Conservation (phyloP, 2,113 vertebrate species). For the Leucopternis melanops region DNA sequence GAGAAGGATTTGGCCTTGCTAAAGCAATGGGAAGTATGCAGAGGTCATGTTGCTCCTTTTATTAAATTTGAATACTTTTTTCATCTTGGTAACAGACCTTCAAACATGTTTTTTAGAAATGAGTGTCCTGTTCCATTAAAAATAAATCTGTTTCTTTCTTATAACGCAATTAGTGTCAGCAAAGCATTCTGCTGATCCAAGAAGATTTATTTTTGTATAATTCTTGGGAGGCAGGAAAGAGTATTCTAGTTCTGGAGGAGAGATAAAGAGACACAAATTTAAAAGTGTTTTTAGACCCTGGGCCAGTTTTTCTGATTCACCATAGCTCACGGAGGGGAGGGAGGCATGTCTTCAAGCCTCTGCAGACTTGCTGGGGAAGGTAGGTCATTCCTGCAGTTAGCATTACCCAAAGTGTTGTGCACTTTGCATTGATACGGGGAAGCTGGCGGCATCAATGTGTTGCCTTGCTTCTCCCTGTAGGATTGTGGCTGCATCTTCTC, state of each 20-base stretch:
- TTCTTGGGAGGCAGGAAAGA: conserved; percentile 29
- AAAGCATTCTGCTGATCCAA: conserved; percentile 11
- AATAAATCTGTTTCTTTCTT: conserved; percentile 39
- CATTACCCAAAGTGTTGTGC: not conserved
- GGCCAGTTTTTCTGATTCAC: not conserved
- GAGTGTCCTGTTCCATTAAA: conserved; percentile 40
- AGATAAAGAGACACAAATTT: conserved; percentile 29
- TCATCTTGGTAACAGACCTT: conserved; percentile 7
- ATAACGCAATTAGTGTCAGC: conserved; percentile 49
- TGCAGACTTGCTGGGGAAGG: not conserved
- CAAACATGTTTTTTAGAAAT: conserved; percentile 8
- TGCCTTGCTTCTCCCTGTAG: not conserved
- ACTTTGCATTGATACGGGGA: not conserved
- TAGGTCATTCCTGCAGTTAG: not conserved
- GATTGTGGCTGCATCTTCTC: not conserved
- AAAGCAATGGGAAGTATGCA: conserved; percentile 17
- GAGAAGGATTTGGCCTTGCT: conserved; percentile 17
- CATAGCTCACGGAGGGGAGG: not conserved
- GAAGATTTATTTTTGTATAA: conserved; percentile 49
- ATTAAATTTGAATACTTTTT: conserved; percentile 28
- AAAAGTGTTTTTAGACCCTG: conserved; percentile 19
- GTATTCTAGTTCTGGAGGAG: not conserved
- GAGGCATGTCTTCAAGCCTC: not conserved
- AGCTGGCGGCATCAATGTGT: not conserved
- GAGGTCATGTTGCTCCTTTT: conserved; percentile 24